Base-by-base conservation (phyloP, 2,888 invertebrate species). In the Dexiosoma caninum region DNA sequence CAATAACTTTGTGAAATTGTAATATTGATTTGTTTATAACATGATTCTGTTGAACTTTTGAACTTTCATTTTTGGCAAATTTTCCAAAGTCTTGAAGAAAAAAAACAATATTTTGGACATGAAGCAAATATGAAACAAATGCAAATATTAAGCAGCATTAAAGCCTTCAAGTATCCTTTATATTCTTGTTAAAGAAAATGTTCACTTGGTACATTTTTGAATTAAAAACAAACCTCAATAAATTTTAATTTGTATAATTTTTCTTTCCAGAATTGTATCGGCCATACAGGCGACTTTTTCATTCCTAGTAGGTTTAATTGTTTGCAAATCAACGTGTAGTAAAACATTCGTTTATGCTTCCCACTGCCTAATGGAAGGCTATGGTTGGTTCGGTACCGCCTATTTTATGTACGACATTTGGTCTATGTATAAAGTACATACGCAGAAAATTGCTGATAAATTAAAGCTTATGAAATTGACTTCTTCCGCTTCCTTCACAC, bases 351-450 rank as follows among this genome's bases (percentile, higher is more conserved):
- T 94, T 83, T 92, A 92, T 80, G 92, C 94, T 4, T 94, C 93
- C 1, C 94, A 95, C 90, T 94, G 93, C 87, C 92, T 94, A 86
- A 94, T 94, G 64, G 94, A 95, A 86, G 94, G 94, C 1, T 95
- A 95, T 89, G 94, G 94, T 0, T 95, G 95, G 94, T 95, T 95
- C 87, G 95, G 95, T 1, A 94, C 95, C 35, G 94, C 95, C 0
- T 95, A 95, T 89, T 95, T 95, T 89, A 93, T 95, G 91, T 95
- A 95, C 86, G 95, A 95, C 89, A 94, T 95, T 83, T 94, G 95
- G 94, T 94, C 94, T 19, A 95, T 95, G 95, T 95, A 95, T 85
- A 92, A 93, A 90, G 95, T 95, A 78, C 93, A 93, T 86, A 89
- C 88, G 12, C 89, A 90, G 81, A 90, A 90, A 84, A 89, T 90